Base-by-base conservation (phyloP, 1,140 invertebrate genomes). In the Ephestia elutella region DNA sequence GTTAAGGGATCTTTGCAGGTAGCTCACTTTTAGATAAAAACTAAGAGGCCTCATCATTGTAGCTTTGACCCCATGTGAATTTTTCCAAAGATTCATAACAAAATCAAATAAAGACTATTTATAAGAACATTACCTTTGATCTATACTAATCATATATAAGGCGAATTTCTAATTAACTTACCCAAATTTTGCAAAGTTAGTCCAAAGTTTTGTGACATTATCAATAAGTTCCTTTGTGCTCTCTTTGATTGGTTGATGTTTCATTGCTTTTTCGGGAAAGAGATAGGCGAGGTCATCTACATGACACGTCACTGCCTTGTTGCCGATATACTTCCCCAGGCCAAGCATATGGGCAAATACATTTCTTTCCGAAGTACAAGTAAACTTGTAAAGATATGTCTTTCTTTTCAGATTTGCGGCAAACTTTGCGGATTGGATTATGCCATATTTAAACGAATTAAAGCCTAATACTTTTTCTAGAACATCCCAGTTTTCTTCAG, bases 121-220 rank as follows among this genome's bases (percentile, higher is more conserved):
- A n/a, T n/a, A n/a, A n/a, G n/a, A n/a, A n/a, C n/a, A n/a, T n/a
- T n/a, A n/a, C n/a, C n/a, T n/a, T n/a, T n/a, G n/a, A n/a, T n/a
- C n/a, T n/a, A n/a, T n/a, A n/a, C n/a, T n/a, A n/a, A n/a, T n/a
- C n/a, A n/a, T n/a, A n/a, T n/a, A n/a, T n/a, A n/a, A n/a, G 18
- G 5, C 5, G 15, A 32, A 59, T 4, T 57, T 50, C 19, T 19
- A 53, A 44, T 8, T 21, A 50, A 48, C 68, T 63, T 58, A 75
- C 75, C 75, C 75, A 53, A 57, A 70, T 57, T 75, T 78, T 8
- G 73, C 75, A 55, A 78, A 75, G 32, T 78, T 75, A 0, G 73
- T 75, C 75, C 73, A 78, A 25, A 78, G 62, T 55, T 55, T 69
- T 5, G 69, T 66, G 0, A 72, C 51, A 20, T 62, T 66, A 0